Evolutionary conservation across 2,888 invertebrate genomes (phyloP).

Genomic region (Drosophila barbarae): DNA sequence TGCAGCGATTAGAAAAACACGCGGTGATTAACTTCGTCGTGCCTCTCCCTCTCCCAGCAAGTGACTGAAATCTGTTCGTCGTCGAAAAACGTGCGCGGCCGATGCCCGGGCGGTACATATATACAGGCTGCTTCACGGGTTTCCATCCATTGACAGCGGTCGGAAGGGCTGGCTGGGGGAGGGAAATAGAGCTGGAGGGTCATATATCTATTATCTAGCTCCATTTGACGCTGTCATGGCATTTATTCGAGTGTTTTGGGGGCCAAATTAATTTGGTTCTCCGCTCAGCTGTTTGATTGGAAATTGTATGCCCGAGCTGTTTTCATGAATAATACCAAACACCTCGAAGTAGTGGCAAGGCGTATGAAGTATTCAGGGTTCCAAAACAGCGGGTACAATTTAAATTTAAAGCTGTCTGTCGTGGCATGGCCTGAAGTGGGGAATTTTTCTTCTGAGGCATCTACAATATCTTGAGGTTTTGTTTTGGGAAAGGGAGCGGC

Average conservation of each 20-base stretch:
- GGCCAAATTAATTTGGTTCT: conserved; percentile 14
- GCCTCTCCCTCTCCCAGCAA: conserved; percentile 44
- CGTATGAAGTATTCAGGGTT: too few species aligned
- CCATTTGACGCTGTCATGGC: conserved; percentile 18
- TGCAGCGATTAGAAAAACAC: conserved; percentile 60
- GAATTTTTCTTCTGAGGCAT: not conserved
- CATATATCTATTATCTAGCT: conserved; percentile 15
- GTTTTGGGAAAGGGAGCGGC: too few species aligned
- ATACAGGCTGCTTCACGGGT: not conserved
- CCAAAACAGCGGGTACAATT: too few species aligned
- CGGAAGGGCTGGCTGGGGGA: conserved; percentile 3
- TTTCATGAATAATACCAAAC: not conserved
- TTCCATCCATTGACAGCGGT: not conserved
- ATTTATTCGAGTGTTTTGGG: conserved; percentile 23
- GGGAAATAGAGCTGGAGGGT: not conserved
- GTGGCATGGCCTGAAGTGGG: too few species aligned
- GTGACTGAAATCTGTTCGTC: conserved; percentile 34
- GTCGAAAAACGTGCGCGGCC: conserved; percentile 53
- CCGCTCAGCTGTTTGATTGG: conserved; percentile 23
- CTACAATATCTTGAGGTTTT: too few species aligned
- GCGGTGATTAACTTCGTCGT: conserved; percentile 59
- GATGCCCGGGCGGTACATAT: conserved; percentile 7
- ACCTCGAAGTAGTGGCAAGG: not conserved
- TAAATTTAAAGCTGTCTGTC: not conserved
- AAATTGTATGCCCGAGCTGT: not conserved